Evolutionary conservation across 2,113 vertebrate genomes (phyloP), one percentile per base, ranked within the genome.

Genomic region (Phoenicopterus ruber): DNA sequence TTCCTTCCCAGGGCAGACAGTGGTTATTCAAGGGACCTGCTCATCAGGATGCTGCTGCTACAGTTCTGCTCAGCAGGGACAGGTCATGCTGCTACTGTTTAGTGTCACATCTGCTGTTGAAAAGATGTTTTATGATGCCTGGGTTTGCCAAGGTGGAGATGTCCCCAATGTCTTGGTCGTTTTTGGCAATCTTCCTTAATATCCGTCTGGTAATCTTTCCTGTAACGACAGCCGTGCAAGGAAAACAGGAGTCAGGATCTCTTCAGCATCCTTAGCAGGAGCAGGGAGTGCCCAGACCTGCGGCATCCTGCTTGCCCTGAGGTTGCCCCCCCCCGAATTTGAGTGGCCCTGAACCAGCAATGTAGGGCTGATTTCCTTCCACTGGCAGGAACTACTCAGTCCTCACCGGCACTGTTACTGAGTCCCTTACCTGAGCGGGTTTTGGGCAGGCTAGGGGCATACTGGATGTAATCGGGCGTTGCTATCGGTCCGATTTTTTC

Each of bases 401-500:
- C 11, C 57, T 36, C 18, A 54, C 67, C 71, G 57, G 86, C 36
- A 34, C n/a, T 13, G 46, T 3, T 79, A 17, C 57, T 22, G 9
- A 14, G 77, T 5, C 49, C 18, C 85, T 94, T 98, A 99, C 99
- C 99, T 97, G 99, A 99, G 98, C 99, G 98, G 47, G 99, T 99
- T 98, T 99, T 99, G 90, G 99, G 99, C 90, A 99, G 98, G n/a
- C 98, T 98, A 5, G 99, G 99, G 21, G 99, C 99, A 3, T 99
- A 98, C 98, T 99, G 99, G 95, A 99, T 99, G 96, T 98, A 99
- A 98, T 99, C 99, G 7, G 99, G 99, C 0, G 99, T 99, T 36
- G 99, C 99, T 82, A 99, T 99, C 32, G 99, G 99, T 11, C 99
- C 99, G 1, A 99, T 99, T 97, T 99, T 99, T 97, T 99, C 99